A percentile compares a stretch with the other conserved stretches of the same genome.
Conservation (phyloP, 1,140 invertebrate species). For the Lepidurus apus region DNA sequence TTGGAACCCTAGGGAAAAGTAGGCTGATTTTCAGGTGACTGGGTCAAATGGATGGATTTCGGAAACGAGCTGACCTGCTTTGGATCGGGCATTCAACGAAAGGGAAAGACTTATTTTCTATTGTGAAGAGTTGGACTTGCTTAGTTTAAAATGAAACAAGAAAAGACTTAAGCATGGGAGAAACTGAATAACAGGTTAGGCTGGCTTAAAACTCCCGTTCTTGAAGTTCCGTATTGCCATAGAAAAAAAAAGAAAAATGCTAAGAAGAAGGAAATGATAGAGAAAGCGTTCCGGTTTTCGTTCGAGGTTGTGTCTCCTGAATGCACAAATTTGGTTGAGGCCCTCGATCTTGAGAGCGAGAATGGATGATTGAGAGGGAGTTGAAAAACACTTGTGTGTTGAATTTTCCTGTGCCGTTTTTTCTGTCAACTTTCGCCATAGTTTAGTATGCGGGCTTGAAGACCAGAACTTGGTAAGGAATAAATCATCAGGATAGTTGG, state of each 20-base stretch:
- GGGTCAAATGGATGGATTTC: background rate
- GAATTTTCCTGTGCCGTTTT: background rate
- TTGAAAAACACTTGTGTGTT: background rate
- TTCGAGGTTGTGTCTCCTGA: slow-evolving; percentile 7
- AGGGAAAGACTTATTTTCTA: background rate
- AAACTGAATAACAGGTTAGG: background rate
- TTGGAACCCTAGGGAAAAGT: background rate
- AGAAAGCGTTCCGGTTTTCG: slow-evolving; percentile 16
- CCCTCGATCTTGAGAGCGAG: background rate
- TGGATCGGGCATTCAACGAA: background rate
- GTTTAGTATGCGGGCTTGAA: background rate
- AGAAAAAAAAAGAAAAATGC: background rate
- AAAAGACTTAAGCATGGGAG: background rate
- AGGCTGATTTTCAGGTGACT: background rate
- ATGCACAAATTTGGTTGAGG: slow-evolving; percentile 3
- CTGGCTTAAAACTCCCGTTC: background rate
- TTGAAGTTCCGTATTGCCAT: background rate
- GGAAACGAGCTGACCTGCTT: background rate
- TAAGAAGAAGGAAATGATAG: slow-evolving; percentile 6
- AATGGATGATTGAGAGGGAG: background rate
- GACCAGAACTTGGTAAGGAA: background rate
- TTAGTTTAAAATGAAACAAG: background rate
- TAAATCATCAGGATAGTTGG: background rate
- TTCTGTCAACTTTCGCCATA: background rate
- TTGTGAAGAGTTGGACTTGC: background rate